A percentile compares a stretch with the other conserved stretches of the same genome.
Evolutionary conservation across 2,113 vertebrate genomes (phyloP).

Genomic region (Herpetotheres cachinnans): DNA sequence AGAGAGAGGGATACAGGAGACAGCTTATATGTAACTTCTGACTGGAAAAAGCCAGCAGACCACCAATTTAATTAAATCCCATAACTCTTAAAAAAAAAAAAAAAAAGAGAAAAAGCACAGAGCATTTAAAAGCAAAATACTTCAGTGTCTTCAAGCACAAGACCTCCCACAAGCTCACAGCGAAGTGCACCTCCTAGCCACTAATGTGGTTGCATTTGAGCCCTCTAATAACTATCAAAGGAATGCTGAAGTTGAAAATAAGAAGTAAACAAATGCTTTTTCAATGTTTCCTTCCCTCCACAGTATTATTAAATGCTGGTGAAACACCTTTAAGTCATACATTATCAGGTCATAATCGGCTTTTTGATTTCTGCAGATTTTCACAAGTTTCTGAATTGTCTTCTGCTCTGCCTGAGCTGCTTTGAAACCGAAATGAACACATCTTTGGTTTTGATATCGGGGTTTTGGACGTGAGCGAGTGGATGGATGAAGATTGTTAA

Average conservation of each 20-base stretch:
- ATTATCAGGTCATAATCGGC: background rate
- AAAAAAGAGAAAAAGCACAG: background rate
- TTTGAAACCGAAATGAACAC: constrained; percentile 35
- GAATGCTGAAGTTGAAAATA: background rate
- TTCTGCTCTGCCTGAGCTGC: background rate
- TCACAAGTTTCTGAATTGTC: constrained; percentile 28
- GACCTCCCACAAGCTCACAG: constrained; percentile 13
- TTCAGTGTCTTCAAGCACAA: constrained; percentile 17
- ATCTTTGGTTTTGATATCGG: background rate
- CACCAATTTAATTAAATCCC: constrained; percentile 20
- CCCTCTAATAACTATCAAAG: background rate
- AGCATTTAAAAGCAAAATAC: constrained; percentile 45
- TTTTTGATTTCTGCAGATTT: constrained; percentile 35
- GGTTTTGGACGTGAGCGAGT: constrained; percentile 22
- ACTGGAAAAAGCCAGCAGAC: constrained; percentile 3
- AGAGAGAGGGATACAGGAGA: background rate
- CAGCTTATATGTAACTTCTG: background rate
- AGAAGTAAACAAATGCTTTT: constrained; percentile 23
- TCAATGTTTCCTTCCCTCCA: background rate
- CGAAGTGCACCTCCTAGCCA: background rate
- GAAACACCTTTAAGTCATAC: background rate
- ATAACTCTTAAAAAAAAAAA: background rate
- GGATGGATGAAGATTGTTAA: background rate
- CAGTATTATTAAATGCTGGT: background rate
- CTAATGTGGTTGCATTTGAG: background rate